Conservation (phyloP, 2,888 invertebrate species). For the Drosophila lacicola region DNA sequence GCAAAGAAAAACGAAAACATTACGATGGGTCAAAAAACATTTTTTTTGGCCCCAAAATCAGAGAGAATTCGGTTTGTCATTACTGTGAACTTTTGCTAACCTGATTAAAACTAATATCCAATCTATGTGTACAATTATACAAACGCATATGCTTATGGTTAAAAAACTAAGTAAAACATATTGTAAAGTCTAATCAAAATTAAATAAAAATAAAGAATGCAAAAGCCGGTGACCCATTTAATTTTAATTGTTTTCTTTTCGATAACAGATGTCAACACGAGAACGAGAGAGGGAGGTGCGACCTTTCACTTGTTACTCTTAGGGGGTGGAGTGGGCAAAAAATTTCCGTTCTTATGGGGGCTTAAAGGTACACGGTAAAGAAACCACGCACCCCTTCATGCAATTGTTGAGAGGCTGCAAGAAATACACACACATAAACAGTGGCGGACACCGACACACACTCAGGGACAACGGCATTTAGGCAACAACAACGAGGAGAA, state of each 20-base stretch:
- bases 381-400: conserved; percentile 22
- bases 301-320: conserved; percentile 70
- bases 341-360: conserved; percentile 21
- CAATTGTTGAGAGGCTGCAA: conserved; percentile 54
- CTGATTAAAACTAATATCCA: no score
- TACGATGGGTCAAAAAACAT: no score
- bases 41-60: no score
- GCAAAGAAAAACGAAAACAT: no score
- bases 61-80: no score
- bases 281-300: background rate
- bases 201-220: conserved; percentile 7
- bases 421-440: conserved; percentile 13
- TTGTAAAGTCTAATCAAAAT: conserved; percentile 16
- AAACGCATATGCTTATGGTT: background rate
- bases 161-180: conserved; percentile 26
- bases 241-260: conserved; percentile 24
- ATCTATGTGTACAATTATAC: no score
- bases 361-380: conserved; percentile 38
- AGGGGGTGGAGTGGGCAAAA: conserved; percentile 5
- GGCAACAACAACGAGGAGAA: conserved; percentile 25
- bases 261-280: conserved; percentile 22
- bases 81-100: no score
- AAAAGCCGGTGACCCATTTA: conserved; percentile 4
- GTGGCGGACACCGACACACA: conserved; percentile 6
- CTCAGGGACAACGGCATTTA: conserved; percentile 21